phyloP scores from a whole-genome alignment of 2,888 invertebrate genomes.

The Brenthis daphne region DNA sequence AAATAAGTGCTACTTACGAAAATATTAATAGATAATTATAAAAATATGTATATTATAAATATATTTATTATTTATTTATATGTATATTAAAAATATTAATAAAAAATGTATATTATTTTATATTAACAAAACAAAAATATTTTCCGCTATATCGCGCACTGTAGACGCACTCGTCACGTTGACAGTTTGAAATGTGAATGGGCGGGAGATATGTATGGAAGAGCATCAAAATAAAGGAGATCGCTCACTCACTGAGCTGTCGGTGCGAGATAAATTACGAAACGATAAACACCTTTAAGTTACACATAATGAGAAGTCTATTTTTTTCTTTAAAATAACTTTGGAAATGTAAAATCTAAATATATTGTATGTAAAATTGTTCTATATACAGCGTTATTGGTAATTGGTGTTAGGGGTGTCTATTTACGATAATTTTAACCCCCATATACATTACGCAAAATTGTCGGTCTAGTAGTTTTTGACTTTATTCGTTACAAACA shows the following conservation, averaged over 20 bases:
- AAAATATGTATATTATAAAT: too few relatives aligned
- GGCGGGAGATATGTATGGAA: conserved; percentile 40
- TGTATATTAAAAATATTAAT: neutral
- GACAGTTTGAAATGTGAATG: conserved; percentile 50
- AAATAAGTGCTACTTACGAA: too few relatives aligned
- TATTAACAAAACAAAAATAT: conserved; percentile 2
- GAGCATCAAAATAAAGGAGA: conserved; percentile 46
- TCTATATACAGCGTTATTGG: too few relatives aligned
- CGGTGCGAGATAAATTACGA: conserved; percentile 43
- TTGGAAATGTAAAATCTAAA: too few relatives aligned
- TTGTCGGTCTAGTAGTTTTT: too few relatives aligned
- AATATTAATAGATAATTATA: too few relatives aligned
- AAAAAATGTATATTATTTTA: neutral
- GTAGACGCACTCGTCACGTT: conserved; percentile 40
- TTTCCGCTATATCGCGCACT: conserved; percentile 21
- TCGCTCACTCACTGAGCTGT: conserved; percentile 45
- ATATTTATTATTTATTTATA: neutral
- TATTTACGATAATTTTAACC: too few relatives aligned
- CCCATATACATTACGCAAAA: too few relatives aligned
- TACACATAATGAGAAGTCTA: conserved; percentile 34
- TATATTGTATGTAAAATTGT: too few relatives aligned
- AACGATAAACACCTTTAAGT: conserved; percentile 41
- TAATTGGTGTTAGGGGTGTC: too few relatives aligned
- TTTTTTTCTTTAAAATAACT: conserved; percentile 6
- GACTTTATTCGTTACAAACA: too few relatives aligned